These are phyloP conservation scores for Rhegmatorhina hoffmannsi DNA, from an alignment of 2,113 vertebrate species.

Conservation along the genomic window DNA sequence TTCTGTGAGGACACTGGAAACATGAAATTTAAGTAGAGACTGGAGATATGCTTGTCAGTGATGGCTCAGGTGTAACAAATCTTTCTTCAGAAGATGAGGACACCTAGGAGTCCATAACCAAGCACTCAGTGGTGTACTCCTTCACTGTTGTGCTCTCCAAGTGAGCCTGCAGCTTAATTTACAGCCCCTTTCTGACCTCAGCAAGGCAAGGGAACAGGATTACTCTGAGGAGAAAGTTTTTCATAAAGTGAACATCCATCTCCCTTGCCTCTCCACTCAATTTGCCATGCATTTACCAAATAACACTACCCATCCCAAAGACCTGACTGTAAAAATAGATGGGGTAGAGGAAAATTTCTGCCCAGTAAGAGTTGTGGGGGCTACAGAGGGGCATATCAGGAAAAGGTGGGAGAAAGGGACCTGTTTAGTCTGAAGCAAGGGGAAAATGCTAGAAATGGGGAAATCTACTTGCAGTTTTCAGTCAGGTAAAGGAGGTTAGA, in stretches of 20 bases:
- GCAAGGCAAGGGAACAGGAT: background rate
- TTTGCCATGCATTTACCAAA: background rate
- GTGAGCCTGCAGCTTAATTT: background rate
- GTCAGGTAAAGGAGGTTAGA: background rate
- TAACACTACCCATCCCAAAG: background rate
- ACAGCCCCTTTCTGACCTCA: background rate
- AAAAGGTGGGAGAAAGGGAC: background rate
- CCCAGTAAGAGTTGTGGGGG: background rate
- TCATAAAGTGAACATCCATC: background rate
- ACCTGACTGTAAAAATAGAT: background rate
- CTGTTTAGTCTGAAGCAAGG: background rate
- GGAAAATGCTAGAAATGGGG: background rate
- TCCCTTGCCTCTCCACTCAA: background rate
- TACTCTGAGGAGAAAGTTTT: background rate
- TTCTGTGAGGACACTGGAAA: too few species aligned
- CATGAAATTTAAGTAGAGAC: background rate
- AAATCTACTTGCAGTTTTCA: background rate
- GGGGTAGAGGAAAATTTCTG: background rate
- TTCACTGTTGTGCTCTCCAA: background rate
- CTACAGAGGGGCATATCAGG: background rate
- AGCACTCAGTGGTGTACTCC: background rate
- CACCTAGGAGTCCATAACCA: background rate
- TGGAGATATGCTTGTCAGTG: background rate
- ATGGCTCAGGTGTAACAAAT: background rate
- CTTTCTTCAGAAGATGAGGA: background rate